Evolutionary conservation across 2,888 invertebrate genomes (phyloP), one percentile per base, ranked within the genome.

Genomic region (Yponomeuta plumbellus): DNA sequence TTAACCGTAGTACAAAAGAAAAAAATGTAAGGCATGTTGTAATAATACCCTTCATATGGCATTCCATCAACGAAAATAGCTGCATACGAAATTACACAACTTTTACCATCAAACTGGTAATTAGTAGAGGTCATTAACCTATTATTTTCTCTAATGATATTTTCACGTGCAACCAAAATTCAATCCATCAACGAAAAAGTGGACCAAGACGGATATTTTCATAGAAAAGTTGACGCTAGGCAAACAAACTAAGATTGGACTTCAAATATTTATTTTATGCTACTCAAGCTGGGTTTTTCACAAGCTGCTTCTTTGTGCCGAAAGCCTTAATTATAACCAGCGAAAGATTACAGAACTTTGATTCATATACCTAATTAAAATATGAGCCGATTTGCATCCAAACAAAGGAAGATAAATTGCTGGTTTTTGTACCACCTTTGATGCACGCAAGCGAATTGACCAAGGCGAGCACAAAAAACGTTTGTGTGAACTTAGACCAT

Each of bases 371-470:
- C 3, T 34, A 64, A 64, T 26, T 21, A 59, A 20, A 13, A 52
- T 63, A 63, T 44, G 10, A 40, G 8, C 17, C 21, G 21, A n/a
- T 63, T 63, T 44, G 20, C 2, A 13, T 21, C 44, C 10, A 63
- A 63, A 11, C 8, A 13, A 61, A 3, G 20, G 20, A 34, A 22
- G 21, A 13, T 21, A 59, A 22, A 21, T 59, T 59, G 21, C 59
- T 5, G 21, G 21, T 22, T 23, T 52, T 22, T 58, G 58, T 44
- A 79, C 75, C 76, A 76, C 74, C 75, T 72, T 70, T 69, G 67
- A 76, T 76, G 77, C 82, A 84, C 82, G 81, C 83, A 80, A 84
- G 75, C 73, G 72, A 70, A 84, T 76, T 73, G 72, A 70, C 73
- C 79, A 84, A 80, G 80, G 82, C 75, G 67, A 78, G 80, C 17